Conservation (phyloP, 2,113 vertebrate species). For the Amazona guildingii region DNA sequence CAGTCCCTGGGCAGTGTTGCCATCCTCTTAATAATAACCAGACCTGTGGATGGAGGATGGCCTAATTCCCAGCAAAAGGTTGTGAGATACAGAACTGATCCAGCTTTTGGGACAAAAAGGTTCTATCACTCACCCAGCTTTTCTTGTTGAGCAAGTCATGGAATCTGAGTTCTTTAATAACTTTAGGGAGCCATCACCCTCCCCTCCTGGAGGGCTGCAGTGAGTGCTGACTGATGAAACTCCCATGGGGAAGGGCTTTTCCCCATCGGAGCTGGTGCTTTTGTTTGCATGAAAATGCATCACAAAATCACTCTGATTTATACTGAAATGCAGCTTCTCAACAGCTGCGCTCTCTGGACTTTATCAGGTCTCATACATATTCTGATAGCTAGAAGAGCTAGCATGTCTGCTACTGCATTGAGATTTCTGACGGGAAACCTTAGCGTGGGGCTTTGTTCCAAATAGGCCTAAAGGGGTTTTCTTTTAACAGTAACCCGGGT, state of each 20-base stretch:
- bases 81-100: not conserved
- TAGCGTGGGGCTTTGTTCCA: not conserved
- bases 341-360: not conserved
- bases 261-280: not conserved
- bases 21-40: not conserved
- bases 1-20: not conserved
- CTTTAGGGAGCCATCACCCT: not conserved
- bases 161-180: not conserved
- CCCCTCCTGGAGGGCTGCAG: not conserved
- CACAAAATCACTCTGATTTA: not conserved
- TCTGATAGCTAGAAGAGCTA: not conserved
- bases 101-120: not conserved
- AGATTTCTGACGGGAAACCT: not conserved
- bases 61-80: not conserved
- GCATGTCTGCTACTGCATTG: not conserved
- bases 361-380: not conserved
- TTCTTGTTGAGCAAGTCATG: not conserved
- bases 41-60: no score
- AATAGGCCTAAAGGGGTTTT: not conserved
- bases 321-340: not conserved
- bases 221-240: rapidly evolving
- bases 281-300: not conserved
- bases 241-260: not conserved
- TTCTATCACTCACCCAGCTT: not conserved
- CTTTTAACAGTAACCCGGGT: not conserved